Percentiles rank a stretch among this genome's conserved stretches.
These are phyloP conservation scores for Macrochelys suwanniensis DNA, from an alignment of 2,797 vertebrate species.

Conservation along the genomic window DNA sequence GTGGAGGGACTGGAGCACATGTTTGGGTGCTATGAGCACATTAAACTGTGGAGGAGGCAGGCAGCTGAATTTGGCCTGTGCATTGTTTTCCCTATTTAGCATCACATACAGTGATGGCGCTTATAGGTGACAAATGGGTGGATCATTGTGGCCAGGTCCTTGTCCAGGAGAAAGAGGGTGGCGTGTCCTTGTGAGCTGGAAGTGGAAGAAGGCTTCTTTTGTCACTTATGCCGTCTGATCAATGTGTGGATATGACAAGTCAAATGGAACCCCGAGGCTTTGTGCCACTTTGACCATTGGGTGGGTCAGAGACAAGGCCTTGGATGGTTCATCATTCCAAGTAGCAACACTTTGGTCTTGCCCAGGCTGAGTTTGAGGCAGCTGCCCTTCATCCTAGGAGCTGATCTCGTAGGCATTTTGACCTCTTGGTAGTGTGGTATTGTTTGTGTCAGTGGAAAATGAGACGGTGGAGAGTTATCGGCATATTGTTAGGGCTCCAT, in stretches of 20 bases:
- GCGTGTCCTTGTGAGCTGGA: background rate
- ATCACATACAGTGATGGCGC: background rate
- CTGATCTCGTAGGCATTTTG: too few species aligned
- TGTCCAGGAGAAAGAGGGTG: background rate
- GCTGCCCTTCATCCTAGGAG: too few species aligned
- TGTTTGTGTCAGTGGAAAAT: background rate
- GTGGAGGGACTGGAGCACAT: background rate
- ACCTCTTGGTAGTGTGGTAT: background rate
- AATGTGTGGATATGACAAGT: background rate
- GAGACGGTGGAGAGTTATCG: background rate
- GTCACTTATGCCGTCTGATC: background rate
- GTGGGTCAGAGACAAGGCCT: background rate
- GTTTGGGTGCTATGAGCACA: too few species aligned
- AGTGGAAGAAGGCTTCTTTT: background rate
- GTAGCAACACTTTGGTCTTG: background rate
- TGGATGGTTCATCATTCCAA: background rate
- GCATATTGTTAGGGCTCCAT: too few species aligned
- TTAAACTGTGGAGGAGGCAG: background rate
- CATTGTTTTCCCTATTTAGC: background rate
- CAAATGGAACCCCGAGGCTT: background rate
- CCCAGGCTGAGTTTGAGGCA: too few species aligned
- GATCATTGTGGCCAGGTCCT: background rate
- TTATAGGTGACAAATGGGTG: background rate
- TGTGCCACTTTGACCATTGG: background rate
- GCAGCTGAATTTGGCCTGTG: background rate